A percentile compares a stretch with the other conserved stretches of the same genome.
These are phyloP conservation scores for Podilymbus podiceps DNA, from an alignment of 2,113 vertebrate genomes.

Conservation along the genomic window DNA sequence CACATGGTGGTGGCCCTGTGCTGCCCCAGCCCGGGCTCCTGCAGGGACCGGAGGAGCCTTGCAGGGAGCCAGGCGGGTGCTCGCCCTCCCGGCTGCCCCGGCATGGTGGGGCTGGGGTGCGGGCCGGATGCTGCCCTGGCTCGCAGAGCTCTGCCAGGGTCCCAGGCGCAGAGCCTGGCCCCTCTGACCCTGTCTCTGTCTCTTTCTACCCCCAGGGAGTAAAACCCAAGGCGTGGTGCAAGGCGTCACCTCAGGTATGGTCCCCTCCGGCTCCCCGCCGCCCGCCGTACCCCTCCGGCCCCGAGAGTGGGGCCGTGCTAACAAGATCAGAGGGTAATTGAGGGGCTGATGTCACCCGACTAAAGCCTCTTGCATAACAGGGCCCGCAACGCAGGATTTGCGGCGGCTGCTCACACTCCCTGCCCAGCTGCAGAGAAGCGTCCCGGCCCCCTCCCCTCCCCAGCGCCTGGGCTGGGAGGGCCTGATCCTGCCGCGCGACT, in stretches of 20 bases:
- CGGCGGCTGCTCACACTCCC: background rate
- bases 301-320: background rate
- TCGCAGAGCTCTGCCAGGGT: background rate
- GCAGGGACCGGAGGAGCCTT: background rate
- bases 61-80: background rate
- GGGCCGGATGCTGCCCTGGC: background rate
- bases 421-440: constrained; percentile 18
- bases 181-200: background rate
- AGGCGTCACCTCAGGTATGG: constrained; percentile 89
- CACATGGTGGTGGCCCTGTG: fast-evolving
- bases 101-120: fast-evolving
- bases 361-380: constrained; percentile 57
- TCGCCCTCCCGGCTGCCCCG: background rate
- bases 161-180: fast-evolving
- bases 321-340: constrained; percentile 54
- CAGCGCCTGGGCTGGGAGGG: background rate
- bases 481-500: background rate
- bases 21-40: background rate
- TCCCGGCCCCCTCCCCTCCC: background rate
- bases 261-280: background rate
- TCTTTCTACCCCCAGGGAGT: constrained; percentile 80
- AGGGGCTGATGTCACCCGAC: constrained; percentile 57
- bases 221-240: constrained; percentile 89
- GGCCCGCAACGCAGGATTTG: constrained; percentile 18
- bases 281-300: background rate